Percentiles rank a stretch among this genome's conserved stretches.
These are phyloP conservation scores for Arizona elegans DNA, from an alignment of 2,113 vertebrate species.

Conservation along the genomic window DNA sequence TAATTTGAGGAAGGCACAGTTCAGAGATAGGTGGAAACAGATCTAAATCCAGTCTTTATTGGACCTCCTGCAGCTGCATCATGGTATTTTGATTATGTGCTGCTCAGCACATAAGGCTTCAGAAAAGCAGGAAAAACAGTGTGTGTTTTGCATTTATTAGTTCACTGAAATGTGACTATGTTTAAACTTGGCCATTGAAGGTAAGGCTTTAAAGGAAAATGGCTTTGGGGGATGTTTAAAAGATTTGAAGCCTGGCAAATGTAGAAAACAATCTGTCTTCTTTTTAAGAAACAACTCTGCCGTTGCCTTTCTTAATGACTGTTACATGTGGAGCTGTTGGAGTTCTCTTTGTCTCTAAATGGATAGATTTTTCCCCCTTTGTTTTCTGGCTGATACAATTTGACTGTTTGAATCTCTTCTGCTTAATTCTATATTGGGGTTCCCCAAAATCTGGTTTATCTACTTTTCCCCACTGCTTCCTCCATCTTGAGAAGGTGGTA, in stretches of 20 bases:
- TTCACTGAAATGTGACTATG: background rate
- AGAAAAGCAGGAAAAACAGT: background rate
- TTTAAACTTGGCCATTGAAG: background rate
- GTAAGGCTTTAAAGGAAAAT: background rate
- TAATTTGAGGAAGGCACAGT: background rate
- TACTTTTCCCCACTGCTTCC: background rate
- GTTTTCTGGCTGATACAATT: slow-evolving; percentile 30
- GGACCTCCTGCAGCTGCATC: background rate
- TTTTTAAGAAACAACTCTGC: background rate
- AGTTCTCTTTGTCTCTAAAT: background rate
- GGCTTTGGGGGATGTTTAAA: background rate
- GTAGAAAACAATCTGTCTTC: background rate
- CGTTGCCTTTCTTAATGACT: background rate
- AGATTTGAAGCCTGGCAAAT: background rate
- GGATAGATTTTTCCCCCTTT: slow-evolving; percentile 48
- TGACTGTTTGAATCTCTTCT: background rate
- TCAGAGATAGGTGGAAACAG: background rate
- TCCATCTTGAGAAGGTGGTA: background rate
- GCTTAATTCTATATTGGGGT: slow-evolving; percentile 29
- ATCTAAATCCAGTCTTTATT: background rate
- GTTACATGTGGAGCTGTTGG: background rate
- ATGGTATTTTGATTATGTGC: background rate
- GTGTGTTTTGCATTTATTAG: background rate
- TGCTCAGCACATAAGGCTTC: background rate
- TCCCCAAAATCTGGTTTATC: slow-evolving; percentile 14